These are phyloP conservation scores for Phalloptychus januarius DNA, from an alignment of 2,797 vertebrate genomes.

Conservation along the genomic window DNA sequence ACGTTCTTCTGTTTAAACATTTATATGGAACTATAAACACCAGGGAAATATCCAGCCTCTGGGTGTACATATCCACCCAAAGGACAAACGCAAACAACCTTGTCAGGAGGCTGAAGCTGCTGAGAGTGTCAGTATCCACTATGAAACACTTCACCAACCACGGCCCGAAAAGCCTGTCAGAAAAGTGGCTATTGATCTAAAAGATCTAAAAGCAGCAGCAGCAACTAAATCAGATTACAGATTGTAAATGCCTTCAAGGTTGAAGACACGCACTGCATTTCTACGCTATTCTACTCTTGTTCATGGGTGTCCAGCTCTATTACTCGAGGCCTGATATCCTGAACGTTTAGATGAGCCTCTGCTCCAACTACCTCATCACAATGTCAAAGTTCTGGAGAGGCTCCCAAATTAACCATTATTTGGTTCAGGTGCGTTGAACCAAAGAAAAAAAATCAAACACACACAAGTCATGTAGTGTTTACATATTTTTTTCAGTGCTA, in stretches of 20 bases:
- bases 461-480: not conserved
- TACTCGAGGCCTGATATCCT: not conserved
- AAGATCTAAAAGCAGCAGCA: not conserved
- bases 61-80: not conserved
- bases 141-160: not conserved
- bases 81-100: not conserved
- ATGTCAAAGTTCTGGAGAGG: not conserved
- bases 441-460: not conserved
- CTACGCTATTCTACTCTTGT: no score
- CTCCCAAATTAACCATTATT: not conserved
- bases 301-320: not conserved
- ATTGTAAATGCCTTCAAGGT: not conserved
- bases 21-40: not conserved
- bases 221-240: not conserved
- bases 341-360: not conserved
- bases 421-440: not conserved
- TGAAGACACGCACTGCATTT: not conserved
- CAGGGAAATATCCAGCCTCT: not conserved
- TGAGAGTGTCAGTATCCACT: not conserved
- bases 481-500: not conserved
- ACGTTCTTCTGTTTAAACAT: not conserved
- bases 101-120: not conserved
- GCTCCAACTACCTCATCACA: not conserved
- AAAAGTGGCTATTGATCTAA: not conserved
- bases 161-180: not conserved